Conservation (phyloP, 2,113 vertebrate genomes). For the Vulpes ferrilata region DNA sequence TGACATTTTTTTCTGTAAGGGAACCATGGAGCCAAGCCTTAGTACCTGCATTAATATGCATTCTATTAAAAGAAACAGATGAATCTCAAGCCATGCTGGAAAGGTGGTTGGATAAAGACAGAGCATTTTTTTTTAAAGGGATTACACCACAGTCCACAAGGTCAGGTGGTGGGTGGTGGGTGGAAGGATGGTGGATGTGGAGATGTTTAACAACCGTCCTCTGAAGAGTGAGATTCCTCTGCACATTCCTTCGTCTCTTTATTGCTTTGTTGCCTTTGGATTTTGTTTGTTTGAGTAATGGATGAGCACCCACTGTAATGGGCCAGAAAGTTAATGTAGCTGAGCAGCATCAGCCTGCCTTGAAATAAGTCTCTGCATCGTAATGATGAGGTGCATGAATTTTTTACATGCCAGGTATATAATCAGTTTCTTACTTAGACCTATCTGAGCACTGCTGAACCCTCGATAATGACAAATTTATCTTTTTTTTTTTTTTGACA, state of each 20-base stretch:
- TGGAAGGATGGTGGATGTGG: neutral
- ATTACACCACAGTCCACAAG: neutral
- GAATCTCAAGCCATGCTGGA: neutral
- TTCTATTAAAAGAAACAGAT: neutral
- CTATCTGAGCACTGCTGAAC: neutral
- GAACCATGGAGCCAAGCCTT: neutral
- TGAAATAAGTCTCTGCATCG: neutral
- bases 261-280: neutral
- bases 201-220: neutral
- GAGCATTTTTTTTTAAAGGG: neutral
- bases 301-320: neutral
- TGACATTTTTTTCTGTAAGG: neutral
- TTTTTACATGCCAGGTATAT: neutral
- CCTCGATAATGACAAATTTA: neutral
- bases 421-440: neutral
- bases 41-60: neutral
- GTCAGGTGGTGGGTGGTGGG: neutral
- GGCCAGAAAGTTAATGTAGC: neutral
- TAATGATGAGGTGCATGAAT: neutral
- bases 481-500: neutral
- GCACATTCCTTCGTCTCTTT: neutral
- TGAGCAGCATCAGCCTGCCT: neutral
- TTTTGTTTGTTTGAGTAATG: neutral
- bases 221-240: neutral
- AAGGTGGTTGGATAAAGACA: neutral